phyloP scores from a whole-genome alignment of 2,888 invertebrate species.

The Torymus aiolomorphi region DNA sequence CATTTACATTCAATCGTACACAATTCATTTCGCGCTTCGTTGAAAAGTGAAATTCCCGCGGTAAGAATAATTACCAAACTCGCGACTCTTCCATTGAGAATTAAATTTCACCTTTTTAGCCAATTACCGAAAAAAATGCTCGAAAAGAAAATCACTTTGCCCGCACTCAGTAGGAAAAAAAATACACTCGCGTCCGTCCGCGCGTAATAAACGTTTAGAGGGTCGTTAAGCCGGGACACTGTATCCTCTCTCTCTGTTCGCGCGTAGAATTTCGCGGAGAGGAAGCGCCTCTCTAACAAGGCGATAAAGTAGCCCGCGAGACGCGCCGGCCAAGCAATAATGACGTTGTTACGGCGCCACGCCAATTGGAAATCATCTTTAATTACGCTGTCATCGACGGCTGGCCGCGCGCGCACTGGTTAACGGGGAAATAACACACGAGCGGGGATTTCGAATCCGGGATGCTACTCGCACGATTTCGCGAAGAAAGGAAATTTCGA shows the following conservation, averaged over 20 bases:
- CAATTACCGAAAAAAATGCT: too few relatives aligned
- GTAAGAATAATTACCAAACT: constrained; percentile 8
- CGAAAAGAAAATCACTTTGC: too few relatives aligned
- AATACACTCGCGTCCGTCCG: not conserved
- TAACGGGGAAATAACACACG: not conserved
- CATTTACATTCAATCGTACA: not conserved
- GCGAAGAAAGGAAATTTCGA: too few relatives aligned
- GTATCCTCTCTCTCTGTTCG: not conserved
- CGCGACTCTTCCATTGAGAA: not conserved
- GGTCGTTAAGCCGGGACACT: too few relatives aligned
- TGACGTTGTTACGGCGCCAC: constrained; percentile 15
- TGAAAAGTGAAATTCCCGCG: constrained; percentile 1
- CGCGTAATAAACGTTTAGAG: too few relatives aligned
- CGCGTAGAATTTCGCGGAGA: too few relatives aligned
- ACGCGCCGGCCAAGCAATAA: constrained; percentile 12
- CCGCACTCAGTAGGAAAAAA: too few relatives aligned
- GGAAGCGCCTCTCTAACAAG: not conserved
- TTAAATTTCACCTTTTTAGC: not conserved
- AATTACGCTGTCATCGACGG: constrained; percentile 26
- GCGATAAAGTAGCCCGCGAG: constrained; percentile 8
- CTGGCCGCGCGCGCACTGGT: constrained; percentile 7
- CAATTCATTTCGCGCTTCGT: not conserved
- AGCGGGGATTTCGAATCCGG: constrained; percentile 12
- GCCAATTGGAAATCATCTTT: constrained; percentile 43
- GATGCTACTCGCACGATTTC: not conserved